Base-by-base conservation (phyloP, 2,888 invertebrate species). In the Diadegma fenestrale region DNA sequence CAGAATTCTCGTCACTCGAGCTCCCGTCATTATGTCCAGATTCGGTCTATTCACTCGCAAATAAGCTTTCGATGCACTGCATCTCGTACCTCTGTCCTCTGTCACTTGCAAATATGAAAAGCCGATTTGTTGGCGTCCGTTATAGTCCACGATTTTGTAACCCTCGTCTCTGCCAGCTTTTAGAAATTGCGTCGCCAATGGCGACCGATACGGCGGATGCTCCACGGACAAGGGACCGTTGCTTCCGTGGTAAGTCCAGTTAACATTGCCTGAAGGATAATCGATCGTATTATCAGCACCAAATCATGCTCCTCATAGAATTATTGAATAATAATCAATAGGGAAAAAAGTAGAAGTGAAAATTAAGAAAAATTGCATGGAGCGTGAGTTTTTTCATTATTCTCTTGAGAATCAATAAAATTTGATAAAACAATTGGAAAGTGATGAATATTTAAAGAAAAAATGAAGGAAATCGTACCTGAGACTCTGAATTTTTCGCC, bases 41-140 rank as follows among this genome's bases (percentile, higher is more conserved):
- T 94, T 94, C 0, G 90, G 72, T 12, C 93, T 88, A 17, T 90
- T 87, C 0, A 97, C 90, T 22, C 92, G 91, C 8, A 96, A 90
- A 89, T 95, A 96, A 66, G 95, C 95, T 88, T 94, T 95, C 0
- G 95, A 95, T 1, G 95, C 94, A 86, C 95, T 95, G 80, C 94
- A 93, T 83, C 95, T 92, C 10, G 94, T 92, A 0, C 95, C 95
- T 51, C 94, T 94, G 79, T 94, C 94, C 91, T 95, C 93, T 61
- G 94, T 95, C 4, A 94, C 94, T 89, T 95, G 95, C 1, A 95
- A 91, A 79, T 94, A 94, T 0, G 95, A 95, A 45, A 95, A 95
- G 0, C 95, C 95, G 1, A 94, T 92, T 91, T 95, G 95, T 41
- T 93, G 92, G 84, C 94, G 92, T 12, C 94, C 95, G 87, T 95